These are phyloP conservation scores for Remorina albescens DNA, from an alignment of 2,797 vertebrate species.

Conservation along the genomic window DNA sequence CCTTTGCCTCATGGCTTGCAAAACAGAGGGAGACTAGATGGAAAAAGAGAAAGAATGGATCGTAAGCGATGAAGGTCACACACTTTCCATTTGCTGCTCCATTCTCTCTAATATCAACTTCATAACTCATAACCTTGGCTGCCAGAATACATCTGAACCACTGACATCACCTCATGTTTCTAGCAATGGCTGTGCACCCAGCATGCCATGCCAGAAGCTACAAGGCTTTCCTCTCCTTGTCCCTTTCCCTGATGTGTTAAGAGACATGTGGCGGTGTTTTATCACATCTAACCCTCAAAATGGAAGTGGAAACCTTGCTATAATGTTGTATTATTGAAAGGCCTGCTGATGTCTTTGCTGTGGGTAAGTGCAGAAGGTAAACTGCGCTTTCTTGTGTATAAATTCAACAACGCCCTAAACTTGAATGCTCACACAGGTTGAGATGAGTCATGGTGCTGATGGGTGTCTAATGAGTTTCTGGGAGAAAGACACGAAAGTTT, in stretches of 20 bases:
- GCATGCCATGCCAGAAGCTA: conserved; percentile 47
- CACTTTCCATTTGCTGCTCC: conserved; percentile 58
- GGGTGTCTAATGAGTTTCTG: conserved; percentile 56
- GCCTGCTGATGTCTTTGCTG: conserved; percentile 34
- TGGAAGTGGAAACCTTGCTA: conserved; percentile 40
- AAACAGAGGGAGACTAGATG: conserved; percentile 42
- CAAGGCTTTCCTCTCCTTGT: conserved; percentile 56
- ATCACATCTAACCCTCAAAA: conserved; percentile 58
- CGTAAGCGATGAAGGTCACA: conserved; percentile 75
- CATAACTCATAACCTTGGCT: conserved; percentile 67
- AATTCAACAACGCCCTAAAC: conserved; percentile 37
- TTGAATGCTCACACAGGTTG: conserved; percentile 34
- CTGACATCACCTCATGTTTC: conserved; percentile 49
- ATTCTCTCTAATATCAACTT: conserved; percentile 64
- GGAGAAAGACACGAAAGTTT: conserved; percentile 57
- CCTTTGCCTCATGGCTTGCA: conserved; percentile 61
- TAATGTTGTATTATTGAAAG: conserved; percentile 56
- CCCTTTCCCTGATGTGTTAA: conserved; percentile 53
- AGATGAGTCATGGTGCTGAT: no score
- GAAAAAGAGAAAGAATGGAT: conserved; percentile 42
- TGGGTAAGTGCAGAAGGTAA: conserved; percentile 29
- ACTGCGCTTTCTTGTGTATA: conserved; percentile 15
- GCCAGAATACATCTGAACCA: conserved; percentile 44
- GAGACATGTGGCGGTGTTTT: conserved; percentile 59
- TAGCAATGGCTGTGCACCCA: conserved; percentile 39